Base-by-base conservation (phyloP, 1,140 invertebrate species). In the Globodera rostochiensis region DNA sequence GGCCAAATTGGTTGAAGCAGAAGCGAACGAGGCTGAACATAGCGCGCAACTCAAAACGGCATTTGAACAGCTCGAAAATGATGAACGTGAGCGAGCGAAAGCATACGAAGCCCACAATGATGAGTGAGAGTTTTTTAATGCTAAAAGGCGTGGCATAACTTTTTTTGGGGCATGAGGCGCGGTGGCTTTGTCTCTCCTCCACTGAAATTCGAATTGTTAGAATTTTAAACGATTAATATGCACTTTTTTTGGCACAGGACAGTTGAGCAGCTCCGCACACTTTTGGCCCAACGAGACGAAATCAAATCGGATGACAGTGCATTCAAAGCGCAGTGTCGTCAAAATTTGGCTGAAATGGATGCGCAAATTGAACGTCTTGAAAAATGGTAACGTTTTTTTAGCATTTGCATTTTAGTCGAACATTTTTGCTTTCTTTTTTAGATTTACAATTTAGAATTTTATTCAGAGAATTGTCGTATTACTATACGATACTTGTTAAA, bases 241-340 rank as follows among this genome's bases (percentile, higher is more conserved):
- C n/a, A n/a, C 21, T 6, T 15, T 25, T 73, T 78, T 50, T 8
- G 83, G 90, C 91, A 64, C 80, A 94, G 93, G 57, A 88, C 92
- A 57, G 82, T 94, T n/a, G 90, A 92, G 83, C 92, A 92, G 85
- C 90, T 94, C 25, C 92, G 93, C 84, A 90, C 92, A 69, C 89
- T 95, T 82, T 91, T 95, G 11, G 91, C 92, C 6, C 90, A 94
- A 83, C 93, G 94, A 88, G 94, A 95, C 85, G 92, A 92, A 84
- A 89, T 95, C 11, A 94, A 94, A 87, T 91, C 92, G 80, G 93
- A 94, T 88, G 94, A 95, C 86, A 90, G 91, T 19, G 92, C 93
- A 84, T 95, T 94, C 86, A 93, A 93, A 81, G 93, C 94, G 79
- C 92, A 94, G 80, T 95, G 94, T 86, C 93, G 93, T 86, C 88